Conservation (phyloP, 1,140 invertebrate species). For the Sarcophaga bullata region DNA sequence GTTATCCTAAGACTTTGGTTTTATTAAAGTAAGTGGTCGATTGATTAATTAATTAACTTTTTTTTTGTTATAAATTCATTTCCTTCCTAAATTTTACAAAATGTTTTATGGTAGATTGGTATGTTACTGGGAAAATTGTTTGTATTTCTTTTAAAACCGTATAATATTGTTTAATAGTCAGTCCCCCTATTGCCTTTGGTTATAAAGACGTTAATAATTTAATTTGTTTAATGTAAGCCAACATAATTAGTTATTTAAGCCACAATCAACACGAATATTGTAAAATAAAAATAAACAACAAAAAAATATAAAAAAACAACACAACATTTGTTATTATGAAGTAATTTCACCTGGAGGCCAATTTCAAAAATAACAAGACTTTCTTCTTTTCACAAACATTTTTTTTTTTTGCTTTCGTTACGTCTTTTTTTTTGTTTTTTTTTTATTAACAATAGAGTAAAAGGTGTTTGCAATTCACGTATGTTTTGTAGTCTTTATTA, state of each 20-base stretch:
- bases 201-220: not conserved
- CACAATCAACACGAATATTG: not conserved
- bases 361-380: not conserved
- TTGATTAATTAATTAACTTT: not conserved
- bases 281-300: not conserved
- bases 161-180: not conserved
- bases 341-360: not conserved
- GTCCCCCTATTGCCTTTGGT: not conserved
- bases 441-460: not conserved
- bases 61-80: not conserved
- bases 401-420: not conserved
- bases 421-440: not conserved
- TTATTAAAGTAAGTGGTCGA: too few species aligned
- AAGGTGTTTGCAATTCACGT: too few species aligned
- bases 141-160: too few species aligned
- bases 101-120: too few species aligned
- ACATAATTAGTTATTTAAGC: constrained; percentile 15
- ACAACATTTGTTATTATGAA: not conserved
- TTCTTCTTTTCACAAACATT: not conserved
- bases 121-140: too few species aligned
- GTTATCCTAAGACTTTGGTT: too few species aligned
- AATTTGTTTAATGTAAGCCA: constrained; percentile 8
- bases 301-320: too few species aligned
- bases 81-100: not conserved
- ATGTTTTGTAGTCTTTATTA: too few species aligned